A percentile compares a stretch with the other conserved stretches of the same genome.
Evolutionary conservation across 1,140 invertebrate species (phyloP).

Genomic region (Eciton burchellii): DNA sequence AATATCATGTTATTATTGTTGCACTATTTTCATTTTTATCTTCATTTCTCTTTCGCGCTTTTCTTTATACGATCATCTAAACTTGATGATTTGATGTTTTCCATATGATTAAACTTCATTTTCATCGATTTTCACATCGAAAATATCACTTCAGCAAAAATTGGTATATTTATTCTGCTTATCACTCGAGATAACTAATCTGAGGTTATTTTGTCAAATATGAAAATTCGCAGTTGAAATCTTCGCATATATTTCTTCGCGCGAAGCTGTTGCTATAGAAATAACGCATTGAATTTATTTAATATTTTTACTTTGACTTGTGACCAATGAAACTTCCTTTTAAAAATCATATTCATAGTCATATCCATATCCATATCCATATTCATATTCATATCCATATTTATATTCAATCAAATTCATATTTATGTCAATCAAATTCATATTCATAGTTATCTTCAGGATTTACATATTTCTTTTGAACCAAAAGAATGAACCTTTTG

Average conservation of each 20-base stretch:
- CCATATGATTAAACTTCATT: neutral
- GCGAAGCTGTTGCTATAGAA: neutral
- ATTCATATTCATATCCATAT: no score
- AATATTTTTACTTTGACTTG: neutral
- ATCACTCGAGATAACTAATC: neutral
- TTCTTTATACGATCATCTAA: neutral
- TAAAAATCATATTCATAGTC: neutral
- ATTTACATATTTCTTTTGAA: neutral
- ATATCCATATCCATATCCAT: no score
- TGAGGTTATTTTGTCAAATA: neutral
- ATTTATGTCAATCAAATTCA: no score
- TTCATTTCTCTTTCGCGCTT: neutral
- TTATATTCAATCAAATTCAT: no score
- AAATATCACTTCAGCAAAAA: neutral
- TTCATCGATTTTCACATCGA: neutral
- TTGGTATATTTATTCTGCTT: neutral
- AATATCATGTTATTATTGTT: no score
- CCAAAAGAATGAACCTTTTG: no score
- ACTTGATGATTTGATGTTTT: neutral
- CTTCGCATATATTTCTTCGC: neutral
- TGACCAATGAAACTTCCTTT: neutral
- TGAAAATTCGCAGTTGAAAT: conserved; percentile 2
- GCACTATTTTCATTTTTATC: neutral
- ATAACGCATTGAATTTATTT: conserved; percentile 4
- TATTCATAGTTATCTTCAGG: conserved; percentile 5